Conservation (phyloP, 2,888 invertebrate genomes). For the Cremastinae sp. region DNA sequence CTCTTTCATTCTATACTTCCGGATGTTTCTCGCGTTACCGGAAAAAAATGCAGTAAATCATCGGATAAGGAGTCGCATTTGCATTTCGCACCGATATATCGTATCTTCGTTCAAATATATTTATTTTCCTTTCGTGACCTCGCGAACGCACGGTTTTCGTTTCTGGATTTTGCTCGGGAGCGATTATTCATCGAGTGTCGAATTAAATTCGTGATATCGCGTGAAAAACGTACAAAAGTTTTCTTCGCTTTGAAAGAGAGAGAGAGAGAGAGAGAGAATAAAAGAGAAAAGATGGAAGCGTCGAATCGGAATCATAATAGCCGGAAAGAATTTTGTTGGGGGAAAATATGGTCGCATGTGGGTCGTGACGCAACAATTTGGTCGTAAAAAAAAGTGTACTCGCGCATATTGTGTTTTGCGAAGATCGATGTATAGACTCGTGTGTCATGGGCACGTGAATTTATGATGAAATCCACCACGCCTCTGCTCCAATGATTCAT, state of each 20-base stretch:
- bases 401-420: conserved; percentile 7
- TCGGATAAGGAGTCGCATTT: too few relatives aligned
- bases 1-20: neutral
- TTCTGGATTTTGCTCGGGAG: too few relatives aligned
- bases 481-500: conserved; percentile 33
- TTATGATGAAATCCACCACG: conserved; percentile 20
- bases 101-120: too few relatives aligned
- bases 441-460: conserved; percentile 1
- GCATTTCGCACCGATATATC: too few relatives aligned
- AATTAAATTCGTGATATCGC: too few relatives aligned
- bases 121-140: too few relatives aligned
- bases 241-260: neutral
- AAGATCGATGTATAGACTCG: neutral
- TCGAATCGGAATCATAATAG: neutral
- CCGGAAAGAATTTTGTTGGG: too few relatives aligned
- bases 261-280: neutral
- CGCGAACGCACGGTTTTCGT: too few relatives aligned
- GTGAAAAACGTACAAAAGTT: too few relatives aligned
- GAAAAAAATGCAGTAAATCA: neutral
- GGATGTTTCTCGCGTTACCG: neutral
- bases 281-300: neutral
- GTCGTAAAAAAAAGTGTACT: neutral
- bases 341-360: too few relatives aligned
- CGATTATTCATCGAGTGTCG: too few relatives aligned
- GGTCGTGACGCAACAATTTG: conserved; percentile 6